Conservation (phyloP, 2,888 invertebrate genomes). For the Luperina nickerlii region DNA sequence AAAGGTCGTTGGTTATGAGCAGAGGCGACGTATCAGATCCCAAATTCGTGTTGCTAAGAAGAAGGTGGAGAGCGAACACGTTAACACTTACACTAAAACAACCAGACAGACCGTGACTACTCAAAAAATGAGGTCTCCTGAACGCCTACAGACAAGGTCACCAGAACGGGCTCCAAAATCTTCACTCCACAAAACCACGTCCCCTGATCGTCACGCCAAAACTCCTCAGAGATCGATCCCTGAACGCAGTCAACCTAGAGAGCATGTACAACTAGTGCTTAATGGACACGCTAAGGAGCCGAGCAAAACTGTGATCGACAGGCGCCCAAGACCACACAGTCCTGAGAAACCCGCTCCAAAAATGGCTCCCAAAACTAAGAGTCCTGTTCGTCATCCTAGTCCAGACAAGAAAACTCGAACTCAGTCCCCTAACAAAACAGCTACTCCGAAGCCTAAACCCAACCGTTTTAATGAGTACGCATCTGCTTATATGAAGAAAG, state of each 20-base stretch:
- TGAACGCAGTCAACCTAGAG: conserved; percentile 68
- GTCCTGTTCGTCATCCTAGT: conserved; percentile 80
- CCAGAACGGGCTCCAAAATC: conserved; percentile 73
- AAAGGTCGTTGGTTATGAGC: conserved; percentile 94
- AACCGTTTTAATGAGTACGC: conserved; percentile 87
- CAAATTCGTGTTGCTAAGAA: conserved; percentile 94
- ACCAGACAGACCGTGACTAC: conserved; percentile 71
- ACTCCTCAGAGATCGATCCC: conserved; percentile 66
- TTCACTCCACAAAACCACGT: conserved; percentile 68
- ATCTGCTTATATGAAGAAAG: conserved; percentile 88
- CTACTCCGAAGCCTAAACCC: conserved; percentile 79
- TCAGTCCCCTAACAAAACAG: conserved; percentile 80
- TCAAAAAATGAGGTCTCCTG: conserved; percentile 74
- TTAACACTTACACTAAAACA: conserved; percentile 71
- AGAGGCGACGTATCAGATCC: conserved; percentile 93
- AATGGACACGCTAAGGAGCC: conserved; percentile 80
- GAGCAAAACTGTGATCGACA: conserved; percentile 66
- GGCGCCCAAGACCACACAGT: conserved; percentile 75
- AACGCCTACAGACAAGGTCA: conserved; percentile 70
- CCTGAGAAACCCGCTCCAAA: conserved; percentile 78
- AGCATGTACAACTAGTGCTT: conserved; percentile 64
- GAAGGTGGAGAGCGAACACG: conserved; percentile 90
- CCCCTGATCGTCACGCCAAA: conserved; percentile 76
- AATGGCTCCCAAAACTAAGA: conserved; percentile 70
- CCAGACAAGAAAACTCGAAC: conserved; percentile 84